Percentiles rank a stretch among this genome's conserved stretches.
Evolutionary conservation across 2,113 vertebrate genomes (phyloP).

Genomic region (Sturnira hondurensis): DNA sequence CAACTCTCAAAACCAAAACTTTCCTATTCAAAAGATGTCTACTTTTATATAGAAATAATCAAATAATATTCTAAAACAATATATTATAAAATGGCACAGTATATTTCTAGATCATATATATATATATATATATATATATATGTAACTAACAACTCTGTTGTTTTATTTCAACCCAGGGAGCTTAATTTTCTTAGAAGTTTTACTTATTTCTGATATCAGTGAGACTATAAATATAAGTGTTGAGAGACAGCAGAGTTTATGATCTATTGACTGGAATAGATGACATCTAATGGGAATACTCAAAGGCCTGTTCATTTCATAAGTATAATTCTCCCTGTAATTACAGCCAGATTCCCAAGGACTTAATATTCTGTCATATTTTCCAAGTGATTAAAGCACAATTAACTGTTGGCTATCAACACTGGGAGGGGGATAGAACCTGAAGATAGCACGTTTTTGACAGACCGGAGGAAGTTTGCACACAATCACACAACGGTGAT

Average conservation of each 20-base stretch:
- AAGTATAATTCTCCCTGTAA: conserved; percentile 38
- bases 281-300: not conserved
- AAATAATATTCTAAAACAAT: not conserved
- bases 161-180: not conserved
- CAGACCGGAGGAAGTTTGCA: not conserved
- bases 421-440: not conserved
- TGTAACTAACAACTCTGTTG: not conserved
- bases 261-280: not conserved
- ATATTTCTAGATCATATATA: not conserved
- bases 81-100: not conserved
- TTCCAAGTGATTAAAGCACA: not conserved
- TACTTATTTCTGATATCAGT: not conserved
- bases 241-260: not conserved
- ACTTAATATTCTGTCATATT: not conserved
- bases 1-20: not conserved
- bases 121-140: not conserved
- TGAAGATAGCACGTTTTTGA: not conserved
- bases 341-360: not conserved
- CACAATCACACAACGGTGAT: not conserved
- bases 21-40: not conserved
- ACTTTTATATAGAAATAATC: not conserved
- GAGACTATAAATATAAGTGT: not conserved
- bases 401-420: not conserved
- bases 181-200: not conserved
- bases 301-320: not conserved